These are phyloP conservation scores for Tetranychus truncatus DNA, from an alignment of 2,888 invertebrate genomes.

Conservation along the genomic window DNA sequence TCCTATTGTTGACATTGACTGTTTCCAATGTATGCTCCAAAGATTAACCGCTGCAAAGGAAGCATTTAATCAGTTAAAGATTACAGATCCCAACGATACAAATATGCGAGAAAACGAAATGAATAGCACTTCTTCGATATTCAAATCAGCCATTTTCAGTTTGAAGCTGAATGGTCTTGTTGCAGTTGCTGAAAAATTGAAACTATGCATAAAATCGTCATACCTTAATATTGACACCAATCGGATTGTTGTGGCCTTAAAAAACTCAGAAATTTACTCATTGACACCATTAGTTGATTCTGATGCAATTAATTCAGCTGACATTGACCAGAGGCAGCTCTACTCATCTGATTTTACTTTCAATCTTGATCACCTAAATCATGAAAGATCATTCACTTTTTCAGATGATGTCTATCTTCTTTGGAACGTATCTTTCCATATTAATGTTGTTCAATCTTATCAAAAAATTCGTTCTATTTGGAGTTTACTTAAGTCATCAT, in stretches of 20 bases:
- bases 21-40: neutral
- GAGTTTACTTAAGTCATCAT: slow-evolving; percentile 5
- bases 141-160: neutral
- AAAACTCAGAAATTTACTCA: neutral
- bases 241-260: neutral
- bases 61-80: neutral
- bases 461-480: slow-evolving; percentile 8
- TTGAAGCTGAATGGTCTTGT: neutral
- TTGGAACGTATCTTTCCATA: slow-evolving; percentile 27
- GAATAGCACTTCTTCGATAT: neutral
- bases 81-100: neutral
- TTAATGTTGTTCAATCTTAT: slow-evolving; percentile 23
- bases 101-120: neutral
- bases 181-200: neutral
- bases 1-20: slow-evolving; percentile 1
- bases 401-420: slow-evolving; percentile 23
- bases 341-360: slow-evolving; percentile 17
- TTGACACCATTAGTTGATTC: slow-evolving; percentile 1
- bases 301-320: slow-evolving; percentile 3
- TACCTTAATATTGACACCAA: neutral
- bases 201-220: neutral
- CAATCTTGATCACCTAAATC: slow-evolving; percentile 8
- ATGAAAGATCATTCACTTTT: slow-evolving; percentile 21
- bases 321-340: slow-evolving; percentile 7
- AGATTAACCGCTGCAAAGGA: neutral